These are phyloP conservation scores for Carterocephalus palaemon DNA, from an alignment of 2,888 invertebrate species.

Conservation along the genomic window DNA sequence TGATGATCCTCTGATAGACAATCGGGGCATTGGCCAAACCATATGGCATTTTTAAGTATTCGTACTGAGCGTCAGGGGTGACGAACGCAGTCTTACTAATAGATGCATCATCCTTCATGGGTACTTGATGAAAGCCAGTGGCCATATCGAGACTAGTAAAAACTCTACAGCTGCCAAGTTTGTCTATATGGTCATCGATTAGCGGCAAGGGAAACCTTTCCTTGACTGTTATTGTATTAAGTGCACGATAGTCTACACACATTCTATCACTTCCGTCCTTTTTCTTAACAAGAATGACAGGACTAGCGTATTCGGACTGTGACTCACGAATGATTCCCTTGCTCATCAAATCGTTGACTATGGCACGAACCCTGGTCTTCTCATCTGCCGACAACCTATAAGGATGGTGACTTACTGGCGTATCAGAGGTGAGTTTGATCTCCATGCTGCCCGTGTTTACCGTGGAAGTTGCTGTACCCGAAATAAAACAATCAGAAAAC, in stretches of 20 bases:
- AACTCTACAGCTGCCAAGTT: background rate
- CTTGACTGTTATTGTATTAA: background rate
- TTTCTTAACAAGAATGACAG: background rate
- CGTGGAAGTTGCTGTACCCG: background rate
- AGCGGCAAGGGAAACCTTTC: background rate
- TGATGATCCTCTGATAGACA: slow-evolving; percentile 26
- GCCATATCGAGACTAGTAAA: slow-evolving; percentile 27
- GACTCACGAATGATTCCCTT: background rate
- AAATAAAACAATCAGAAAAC: background rate
- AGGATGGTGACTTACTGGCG: background rate
- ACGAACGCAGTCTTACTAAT: slow-evolving; percentile 27
- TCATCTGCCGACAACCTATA: background rate
- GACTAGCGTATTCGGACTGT: background rate
- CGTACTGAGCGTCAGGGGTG: slow-evolving; percentile 23
- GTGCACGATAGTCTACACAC: no score
- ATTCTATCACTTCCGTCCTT: background rate
- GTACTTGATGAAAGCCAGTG: slow-evolving; percentile 29
- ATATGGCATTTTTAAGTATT: slow-evolving; percentile 27
- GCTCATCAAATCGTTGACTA: background rate
- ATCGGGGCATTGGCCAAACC: slow-evolving; percentile 26
- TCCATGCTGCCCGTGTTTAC: background rate
- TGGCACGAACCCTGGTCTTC: background rate
- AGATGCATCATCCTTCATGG: slow-evolving; percentile 8
- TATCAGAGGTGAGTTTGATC: background rate
- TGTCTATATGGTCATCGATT: background rate